Percentiles rank a stretch among this genome's conserved stretches.
phyloP scores from a whole-genome alignment of 1,140 invertebrate species.

The Bombus superbus region DNA sequence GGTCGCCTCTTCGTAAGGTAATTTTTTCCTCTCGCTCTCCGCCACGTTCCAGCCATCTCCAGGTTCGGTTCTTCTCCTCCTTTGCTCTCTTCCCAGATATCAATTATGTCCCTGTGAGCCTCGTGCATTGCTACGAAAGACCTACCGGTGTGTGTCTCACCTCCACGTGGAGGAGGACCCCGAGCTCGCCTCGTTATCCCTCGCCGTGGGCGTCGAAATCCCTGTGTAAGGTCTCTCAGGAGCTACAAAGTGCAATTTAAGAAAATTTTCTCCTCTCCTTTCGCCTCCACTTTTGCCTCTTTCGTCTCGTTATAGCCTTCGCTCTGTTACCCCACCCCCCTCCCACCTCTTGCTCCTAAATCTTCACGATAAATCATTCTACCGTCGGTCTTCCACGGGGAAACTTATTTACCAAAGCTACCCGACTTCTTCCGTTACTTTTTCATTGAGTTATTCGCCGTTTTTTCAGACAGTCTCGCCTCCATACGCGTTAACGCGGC shows the following conservation, averaged over 20 bases:
- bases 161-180: conserved; percentile 46
- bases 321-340: not conserved
- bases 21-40: conserved; percentile 48
- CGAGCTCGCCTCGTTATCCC: conserved; percentile 74
- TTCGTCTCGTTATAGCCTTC: conserved; percentile 37
- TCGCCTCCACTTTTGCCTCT: conserved; percentile 40
- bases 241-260: conserved; percentile 78
- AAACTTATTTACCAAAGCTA: conserved; percentile 23
- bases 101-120: conserved; percentile 75
- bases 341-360: conserved; percentile 26
- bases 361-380: conserved; percentile 56
- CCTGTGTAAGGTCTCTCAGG: conserved; percentile 73
- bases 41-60: conserved; percentile 31
- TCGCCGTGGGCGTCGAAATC: conserved; percentile 76
- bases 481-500: not conserved
- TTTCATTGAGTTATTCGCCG: not conserved
- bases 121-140: conserved; percentile 61
- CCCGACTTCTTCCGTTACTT: not conserved
- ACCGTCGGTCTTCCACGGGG: conserved; percentile 34
- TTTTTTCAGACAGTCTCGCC: not conserved
- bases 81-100: conserved; percentile 74
- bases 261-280: conserved; percentile 67
- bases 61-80: conserved; percentile 57
- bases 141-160: conserved; percentile 73
- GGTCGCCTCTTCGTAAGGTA: conserved; percentile 23